Conservation (phyloP, 2,888 invertebrate species). For the Yponomeuta sedellus region DNA sequence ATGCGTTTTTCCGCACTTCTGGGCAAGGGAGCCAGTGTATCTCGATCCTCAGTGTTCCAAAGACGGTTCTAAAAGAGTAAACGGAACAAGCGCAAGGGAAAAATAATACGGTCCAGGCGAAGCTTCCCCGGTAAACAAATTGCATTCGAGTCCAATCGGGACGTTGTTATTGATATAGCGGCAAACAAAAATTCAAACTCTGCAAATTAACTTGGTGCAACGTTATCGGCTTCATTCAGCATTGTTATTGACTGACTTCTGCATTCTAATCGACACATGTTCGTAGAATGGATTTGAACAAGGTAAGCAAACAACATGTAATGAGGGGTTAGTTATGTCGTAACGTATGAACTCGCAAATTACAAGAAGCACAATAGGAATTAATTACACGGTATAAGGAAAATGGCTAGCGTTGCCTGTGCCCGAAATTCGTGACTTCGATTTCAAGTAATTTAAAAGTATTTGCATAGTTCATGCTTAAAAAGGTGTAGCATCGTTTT, state of each 20-base stretch:
- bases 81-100: neutral
- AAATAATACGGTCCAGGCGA: neutral
- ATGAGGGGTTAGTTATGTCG: slow-evolving; percentile 13
- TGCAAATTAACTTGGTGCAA: neutral
- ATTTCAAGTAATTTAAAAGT: neutral
- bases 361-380: slow-evolving; percentile 10
- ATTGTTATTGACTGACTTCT: slow-evolving; percentile 52
- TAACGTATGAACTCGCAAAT: slow-evolving; percentile 8
- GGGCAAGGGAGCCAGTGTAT: neutral
- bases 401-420: neutral
- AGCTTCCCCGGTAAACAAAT: neutral
- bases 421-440: neutral
- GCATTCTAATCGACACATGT: slow-evolving; percentile 34
- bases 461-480: neutral
- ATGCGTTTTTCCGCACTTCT: neutral
- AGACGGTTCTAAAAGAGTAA: neutral
- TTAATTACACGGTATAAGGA: neutral
- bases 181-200: slow-evolving; percentile 13
- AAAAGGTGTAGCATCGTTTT: neutral
- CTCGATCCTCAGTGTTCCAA: neutral
- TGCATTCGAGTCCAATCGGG: slow-evolving; percentile 9
- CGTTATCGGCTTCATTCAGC: neutral
- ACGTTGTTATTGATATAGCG: slow-evolving; percentile 11
- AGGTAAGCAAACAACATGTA: slow-evolving; percentile 14
- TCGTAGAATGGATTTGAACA: slow-evolving; percentile 17